Evolutionary conservation across 2,888 invertebrate species (phyloP), one percentile per base, ranked within the genome.

Genomic region (Zygothrica quintamaculata): DNA sequence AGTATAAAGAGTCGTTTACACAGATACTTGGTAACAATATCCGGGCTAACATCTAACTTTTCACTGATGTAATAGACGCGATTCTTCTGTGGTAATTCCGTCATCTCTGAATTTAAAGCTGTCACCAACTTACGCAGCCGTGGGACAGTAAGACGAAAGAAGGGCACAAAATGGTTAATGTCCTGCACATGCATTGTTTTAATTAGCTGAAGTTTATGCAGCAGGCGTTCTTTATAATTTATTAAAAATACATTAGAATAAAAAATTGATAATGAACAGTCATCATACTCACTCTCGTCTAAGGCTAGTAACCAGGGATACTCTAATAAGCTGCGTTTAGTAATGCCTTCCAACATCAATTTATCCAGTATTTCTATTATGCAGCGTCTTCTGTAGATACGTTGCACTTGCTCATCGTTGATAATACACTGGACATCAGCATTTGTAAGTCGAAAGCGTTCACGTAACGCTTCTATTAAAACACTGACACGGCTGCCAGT

Each of bases 11-110:
- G 89, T 74, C 93, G 91, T 72, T 92, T 92, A 1, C 91, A 90
- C 22, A 93, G 73, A 71, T 90, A 90, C 79, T 92, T 91, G 70
- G 92, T 91, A 0, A 93, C 86, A 2, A 89, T 67, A 34, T 88
- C 75, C 8, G 93, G 91, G 11, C 92, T 75, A 12, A 93, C 92
- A 77, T 92, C 88, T 11, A 93, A 84, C 37, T 88, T 88, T 16
- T 92, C 89, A 56, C 93, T 91, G 60, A 94, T 90, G 76, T 92
- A 93, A 77, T 93, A 93, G n/a, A 94, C 88, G 50, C 94, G 92
- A 86, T 93, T 93, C 65, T 92, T 91, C 58, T 89, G 91, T 1
- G 90, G 90, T 9, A 92, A 89, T 44, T 88, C 75, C 1, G 73
- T 74, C 5, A 88, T 73, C 88, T 94, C 93, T 46, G 89, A 87